phyloP scores from a whole-genome alignment of 1,140 invertebrate species.

The Dendrolimus punctatus region DNA sequence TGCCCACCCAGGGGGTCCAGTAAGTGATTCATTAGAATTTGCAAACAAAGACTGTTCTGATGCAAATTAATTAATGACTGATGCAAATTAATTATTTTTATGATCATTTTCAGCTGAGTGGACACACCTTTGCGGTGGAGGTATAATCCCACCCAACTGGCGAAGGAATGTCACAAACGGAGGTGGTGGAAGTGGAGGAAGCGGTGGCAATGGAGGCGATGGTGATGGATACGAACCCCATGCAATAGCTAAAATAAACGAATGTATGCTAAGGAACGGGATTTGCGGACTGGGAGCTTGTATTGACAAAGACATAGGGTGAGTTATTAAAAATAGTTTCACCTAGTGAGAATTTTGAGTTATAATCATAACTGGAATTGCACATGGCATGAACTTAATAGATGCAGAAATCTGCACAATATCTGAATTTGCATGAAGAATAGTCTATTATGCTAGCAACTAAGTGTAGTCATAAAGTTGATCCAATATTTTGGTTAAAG shows the following conservation, averaged over 20 bases:
- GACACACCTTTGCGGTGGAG: conserved; percentile 48
- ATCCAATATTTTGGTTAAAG: no score
- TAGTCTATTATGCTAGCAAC: no score
- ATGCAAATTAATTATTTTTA: background rate
- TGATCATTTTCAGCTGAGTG: conserved; percentile 34
- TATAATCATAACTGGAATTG: no score
- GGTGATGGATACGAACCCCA: conserved; percentile 19
- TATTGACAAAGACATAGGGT: conserved; percentile 82
- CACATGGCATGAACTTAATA: no score
- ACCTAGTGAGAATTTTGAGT: no score
- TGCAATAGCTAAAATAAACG: conserved; percentile 74
- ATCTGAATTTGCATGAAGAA: no score
- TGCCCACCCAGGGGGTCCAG: conserved; percentile 82
- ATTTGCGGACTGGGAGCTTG: conserved; percentile 87
- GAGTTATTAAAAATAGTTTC: no score
- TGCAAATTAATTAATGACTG: no score
- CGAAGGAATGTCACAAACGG: conserved; percentile 50
- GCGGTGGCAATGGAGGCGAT: conserved; percentile 6
- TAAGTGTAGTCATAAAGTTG: no score
- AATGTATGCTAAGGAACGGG: conserved; percentile 81
- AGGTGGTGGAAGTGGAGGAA: conserved; percentile 18
- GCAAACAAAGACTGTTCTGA: no score
- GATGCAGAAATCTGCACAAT: no score
- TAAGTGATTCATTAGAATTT: conserved; percentile 46
- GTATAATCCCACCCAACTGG: conserved; percentile 37